phyloP scores from a whole-genome alignment of 2,797 vertebrate genomes.

The Geotria australis region DNA sequence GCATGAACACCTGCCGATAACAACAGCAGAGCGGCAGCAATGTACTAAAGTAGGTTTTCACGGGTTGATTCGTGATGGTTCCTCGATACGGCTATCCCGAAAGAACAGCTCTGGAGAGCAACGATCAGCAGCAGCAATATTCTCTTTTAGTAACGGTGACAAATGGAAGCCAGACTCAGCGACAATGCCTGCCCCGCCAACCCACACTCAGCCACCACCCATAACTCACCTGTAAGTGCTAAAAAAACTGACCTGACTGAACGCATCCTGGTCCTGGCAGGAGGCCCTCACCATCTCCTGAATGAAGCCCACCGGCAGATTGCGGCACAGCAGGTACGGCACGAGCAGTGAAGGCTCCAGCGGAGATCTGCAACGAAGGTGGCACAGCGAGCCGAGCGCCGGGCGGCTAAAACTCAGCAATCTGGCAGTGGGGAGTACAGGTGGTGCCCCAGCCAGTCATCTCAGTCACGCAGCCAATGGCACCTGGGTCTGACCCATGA shows the following conservation, averaged over 20 bases:
- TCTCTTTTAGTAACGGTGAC: no score
- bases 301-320: constrained; percentile 88
- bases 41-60: background rate
- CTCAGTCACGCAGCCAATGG: no score
- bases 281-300: constrained; percentile 81
- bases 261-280: constrained; percentile 72
- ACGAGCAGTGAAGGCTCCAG: constrained; percentile 75
- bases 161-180: no score
- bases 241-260: constrained; percentile 39
- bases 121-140: background rate
- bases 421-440: no score
- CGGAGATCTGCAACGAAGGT: constrained; percentile 20
- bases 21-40: constrained; percentile 1
- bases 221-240: no score
- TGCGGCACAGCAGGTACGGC: constrained; percentile 93
- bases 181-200: no score
- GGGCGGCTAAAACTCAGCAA: no score
- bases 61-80: background rate
- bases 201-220: no score
- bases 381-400: no score
- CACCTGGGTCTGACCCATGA: no score
- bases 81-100: no score
- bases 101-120: background rate
- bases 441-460: no score
- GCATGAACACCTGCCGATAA: constrained; percentile 53